Evolutionary conservation across 2,888 invertebrate species (phyloP).

Genomic region (Scaptomyza caliginosa): DNA sequence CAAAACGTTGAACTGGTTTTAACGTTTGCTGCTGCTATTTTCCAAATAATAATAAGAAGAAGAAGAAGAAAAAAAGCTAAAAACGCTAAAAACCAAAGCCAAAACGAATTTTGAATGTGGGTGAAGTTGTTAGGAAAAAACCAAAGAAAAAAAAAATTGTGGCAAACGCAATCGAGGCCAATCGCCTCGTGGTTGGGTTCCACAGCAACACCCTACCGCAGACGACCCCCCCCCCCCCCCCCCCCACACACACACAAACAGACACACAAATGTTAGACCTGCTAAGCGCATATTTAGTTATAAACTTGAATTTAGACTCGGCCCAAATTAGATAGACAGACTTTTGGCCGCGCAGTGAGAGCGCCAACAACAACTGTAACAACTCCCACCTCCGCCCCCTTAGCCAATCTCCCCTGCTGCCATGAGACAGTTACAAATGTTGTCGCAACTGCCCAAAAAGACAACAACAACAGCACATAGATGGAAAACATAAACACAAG

Average conservation of each 20-base stretch:
- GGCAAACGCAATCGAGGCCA: conserved; percentile 71
- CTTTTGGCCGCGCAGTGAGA: conserved; percentile 32
- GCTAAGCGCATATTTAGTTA: conserved; percentile 69
- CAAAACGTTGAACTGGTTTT: conserved; percentile 50
- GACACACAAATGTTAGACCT: conserved; percentile 6
- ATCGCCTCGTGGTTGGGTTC: conserved; percentile 30
- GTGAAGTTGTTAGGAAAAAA: conserved; percentile 68
- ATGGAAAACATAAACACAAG: conserved; percentile 3
- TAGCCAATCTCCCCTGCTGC: neutral
- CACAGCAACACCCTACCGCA: conserved; percentile 28
- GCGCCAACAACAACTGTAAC: conserved; percentile 17
- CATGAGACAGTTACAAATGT: conserved; percentile 35
- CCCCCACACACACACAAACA: neutral
- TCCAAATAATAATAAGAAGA: conserved; percentile 31
- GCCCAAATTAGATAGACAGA: conserved; percentile 64
- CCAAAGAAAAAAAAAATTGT: conserved; percentile 31
- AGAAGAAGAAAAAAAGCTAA: too few relatives aligned
- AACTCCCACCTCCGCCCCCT: neutral
- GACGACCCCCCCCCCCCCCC: neutral
- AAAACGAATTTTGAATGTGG: conserved; percentile 76
- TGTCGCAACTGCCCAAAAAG: conserved; percentile 31
- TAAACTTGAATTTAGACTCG: conserved; percentile 72
- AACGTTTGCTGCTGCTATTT: conserved; percentile 35
- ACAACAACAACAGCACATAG: neutral
- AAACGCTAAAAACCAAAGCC: conserved; percentile 63